phyloP scores from a whole-genome alignment of 1,140 invertebrate species.

The Adoxophyes honmai region DNA sequence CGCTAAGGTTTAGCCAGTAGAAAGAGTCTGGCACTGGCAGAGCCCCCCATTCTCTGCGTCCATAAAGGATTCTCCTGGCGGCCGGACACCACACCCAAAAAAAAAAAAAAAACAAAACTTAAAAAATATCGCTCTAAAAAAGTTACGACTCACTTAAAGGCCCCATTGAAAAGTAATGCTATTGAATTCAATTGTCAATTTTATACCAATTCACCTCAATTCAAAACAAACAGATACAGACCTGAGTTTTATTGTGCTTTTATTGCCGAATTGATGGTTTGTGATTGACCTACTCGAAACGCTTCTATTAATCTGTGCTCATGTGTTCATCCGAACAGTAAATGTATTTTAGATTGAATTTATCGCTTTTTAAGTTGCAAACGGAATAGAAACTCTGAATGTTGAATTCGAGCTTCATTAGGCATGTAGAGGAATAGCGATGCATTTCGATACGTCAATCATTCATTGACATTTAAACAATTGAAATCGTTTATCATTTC shows the following conservation, averaged over 20 bases:
- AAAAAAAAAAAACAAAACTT: too few relatives aligned
- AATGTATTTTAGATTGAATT: slow-evolving; percentile 6
- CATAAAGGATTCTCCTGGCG: too few relatives aligned
- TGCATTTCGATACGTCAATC: slow-evolving; percentile 48
- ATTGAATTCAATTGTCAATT: neutral
- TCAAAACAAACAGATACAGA: slow-evolving; percentile 9
- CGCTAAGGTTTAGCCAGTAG: too few relatives aligned
- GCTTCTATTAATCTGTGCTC: slow-evolving; percentile 2
- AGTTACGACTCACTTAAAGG: too few relatives aligned
- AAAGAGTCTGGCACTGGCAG: too few relatives aligned
- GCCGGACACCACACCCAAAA: too few relatives aligned
- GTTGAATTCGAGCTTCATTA: neutral
- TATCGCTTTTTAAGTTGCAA: slow-evolving; percentile 1
- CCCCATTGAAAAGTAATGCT: too few relatives aligned
- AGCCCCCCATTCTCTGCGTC: too few relatives aligned
- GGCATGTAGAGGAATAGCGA: neutral
- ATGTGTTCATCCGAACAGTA: slow-evolving; percentile 3
- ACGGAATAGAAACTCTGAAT: too few relatives aligned
- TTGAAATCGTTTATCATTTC: slow-evolving; percentile 24
- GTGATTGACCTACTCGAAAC: neutral
- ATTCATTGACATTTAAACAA: slow-evolving; percentile 52
- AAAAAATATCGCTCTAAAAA: too few relatives aligned
- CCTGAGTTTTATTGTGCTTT: slow-evolving; percentile 1
- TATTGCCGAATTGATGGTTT: slow-evolving; percentile 10
- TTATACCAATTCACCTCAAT: slow-evolving; percentile 9